A percentile compares a stretch with the other conserved stretches of the same genome.
Evolutionary conservation across 2,888 invertebrate genomes (phyloP).

Genomic region (Phorcus lineatus): DNA sequence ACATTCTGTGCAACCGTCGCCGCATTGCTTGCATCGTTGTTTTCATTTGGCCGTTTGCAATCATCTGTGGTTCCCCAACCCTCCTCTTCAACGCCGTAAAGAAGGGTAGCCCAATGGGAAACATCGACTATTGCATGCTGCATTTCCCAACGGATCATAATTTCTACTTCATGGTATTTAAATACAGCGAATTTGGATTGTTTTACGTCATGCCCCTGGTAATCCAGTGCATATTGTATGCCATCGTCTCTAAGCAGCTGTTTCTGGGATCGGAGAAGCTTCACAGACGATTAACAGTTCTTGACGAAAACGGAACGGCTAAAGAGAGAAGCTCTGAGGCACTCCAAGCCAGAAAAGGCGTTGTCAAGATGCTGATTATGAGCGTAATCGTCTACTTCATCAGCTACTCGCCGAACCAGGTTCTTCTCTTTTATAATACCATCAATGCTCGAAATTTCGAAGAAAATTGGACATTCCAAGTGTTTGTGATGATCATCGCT

Average conservation of each 20-base stretch:
- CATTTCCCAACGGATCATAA: slow-evolving; percentile 60
- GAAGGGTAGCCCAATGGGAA: slow-evolving; percentile 48
- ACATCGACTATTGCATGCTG: slow-evolving; percentile 69
- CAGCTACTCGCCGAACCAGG: slow-evolving; percentile 77
- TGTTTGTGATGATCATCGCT: slow-evolving; percentile 73
- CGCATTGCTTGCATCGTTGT: slow-evolving; percentile 70
- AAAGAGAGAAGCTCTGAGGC: slow-evolving; percentile 62
- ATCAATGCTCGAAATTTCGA: slow-evolving; percentile 66
- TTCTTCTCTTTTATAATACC: slow-evolving; percentile 70
- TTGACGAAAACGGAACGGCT: slow-evolving; percentile 54
- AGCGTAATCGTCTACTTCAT: slow-evolving; percentile 72
- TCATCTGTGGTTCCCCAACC: slow-evolving; percentile 71
- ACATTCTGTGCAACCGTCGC: slow-evolving; percentile 73
- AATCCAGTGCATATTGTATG: slow-evolving; percentile 72
- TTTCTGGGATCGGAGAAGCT: slow-evolving; percentile 68
- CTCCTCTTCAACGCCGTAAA: slow-evolving; percentile 68
- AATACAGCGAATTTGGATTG: slow-evolving; percentile 70
- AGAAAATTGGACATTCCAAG: slow-evolving; percentile 70
- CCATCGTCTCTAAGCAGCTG: slow-evolving; percentile 69
- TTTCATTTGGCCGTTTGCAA: slow-evolving; percentile 73
- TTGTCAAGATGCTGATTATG: slow-evolving; percentile 46
- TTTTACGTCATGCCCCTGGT: slow-evolving; percentile 74
- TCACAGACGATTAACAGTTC: slow-evolving; percentile 56
- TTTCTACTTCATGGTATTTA: slow-evolving; percentile 62
- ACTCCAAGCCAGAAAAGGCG: slow-evolving; percentile 44